Conservation (phyloP, 2,888 invertebrate species). For the Epinotia bilunana region DNA sequence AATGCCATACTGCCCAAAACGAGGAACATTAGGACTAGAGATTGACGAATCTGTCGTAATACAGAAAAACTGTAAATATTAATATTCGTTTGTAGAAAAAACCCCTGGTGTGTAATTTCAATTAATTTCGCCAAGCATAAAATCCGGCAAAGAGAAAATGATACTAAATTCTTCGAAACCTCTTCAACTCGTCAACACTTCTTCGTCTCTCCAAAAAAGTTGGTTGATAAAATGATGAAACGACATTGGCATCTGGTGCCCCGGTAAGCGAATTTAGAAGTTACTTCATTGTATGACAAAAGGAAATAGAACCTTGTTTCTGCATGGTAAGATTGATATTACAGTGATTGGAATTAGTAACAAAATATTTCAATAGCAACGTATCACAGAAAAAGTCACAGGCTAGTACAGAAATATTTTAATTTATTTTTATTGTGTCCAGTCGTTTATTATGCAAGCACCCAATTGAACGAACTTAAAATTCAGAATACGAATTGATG, state of each 20-base stretch:
- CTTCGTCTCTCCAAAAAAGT: slow-evolving; percentile 4
- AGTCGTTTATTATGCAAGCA: too few relatives aligned
- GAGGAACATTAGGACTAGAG: too few relatives aligned
- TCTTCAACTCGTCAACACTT: background rate
- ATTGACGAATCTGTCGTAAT: too few relatives aligned
- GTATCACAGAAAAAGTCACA: too few relatives aligned
- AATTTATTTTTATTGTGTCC: too few relatives aligned
- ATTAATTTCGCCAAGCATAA: background rate
- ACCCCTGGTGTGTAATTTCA: too few relatives aligned
- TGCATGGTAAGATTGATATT: background rate
- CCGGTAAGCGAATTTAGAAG: slow-evolving; percentile 21
- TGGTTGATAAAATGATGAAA: background rate
- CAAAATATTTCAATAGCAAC: too few relatives aligned
- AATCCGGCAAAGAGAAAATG: background rate
- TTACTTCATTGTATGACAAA: slow-evolving; percentile 9
- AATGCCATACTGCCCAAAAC: too few relatives aligned
- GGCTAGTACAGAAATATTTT: too few relatives aligned
- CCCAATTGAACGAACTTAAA: background rate
- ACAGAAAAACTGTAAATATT: too few relatives aligned
- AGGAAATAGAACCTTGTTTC: slow-evolving; percentile 10
- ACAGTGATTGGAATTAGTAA: background rate
- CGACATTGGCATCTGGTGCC: slow-evolving; percentile 19
- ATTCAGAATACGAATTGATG: background rate
- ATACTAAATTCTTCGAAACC: background rate
- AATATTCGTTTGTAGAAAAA: too few relatives aligned